Percentiles rank a stretch among this genome's conserved stretches.
Evolutionary conservation across 2,888 invertebrate genomes (phyloP).

Genomic region (Meiosimyza platycephala): DNA sequence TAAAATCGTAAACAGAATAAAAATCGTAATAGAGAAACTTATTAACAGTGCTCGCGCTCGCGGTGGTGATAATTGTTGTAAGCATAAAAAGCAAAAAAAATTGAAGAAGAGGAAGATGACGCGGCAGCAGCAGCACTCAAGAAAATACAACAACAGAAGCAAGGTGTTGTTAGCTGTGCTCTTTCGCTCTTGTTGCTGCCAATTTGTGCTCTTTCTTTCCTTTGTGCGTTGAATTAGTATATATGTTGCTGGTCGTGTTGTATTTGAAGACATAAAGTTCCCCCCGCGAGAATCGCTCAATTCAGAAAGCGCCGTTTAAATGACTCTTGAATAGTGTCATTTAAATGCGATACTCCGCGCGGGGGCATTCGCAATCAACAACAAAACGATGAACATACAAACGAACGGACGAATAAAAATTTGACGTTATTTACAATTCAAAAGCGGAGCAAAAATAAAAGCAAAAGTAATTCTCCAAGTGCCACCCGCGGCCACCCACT

Average conservation of each 20-base stretch:
- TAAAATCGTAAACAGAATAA: conserved; percentile 44
- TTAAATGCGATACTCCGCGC: not conserved
- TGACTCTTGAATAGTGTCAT: conserved; percentile 38
- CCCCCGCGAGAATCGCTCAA: conserved; percentile 24
- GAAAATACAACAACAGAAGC: conserved; percentile 33
- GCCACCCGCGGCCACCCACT: not conserved
- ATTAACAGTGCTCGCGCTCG: conserved; percentile 45
- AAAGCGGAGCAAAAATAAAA: not conserved
- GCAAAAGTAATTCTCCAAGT: not conserved
- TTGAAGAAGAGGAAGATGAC: conserved; percentile 29
- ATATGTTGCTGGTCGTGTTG: conserved; percentile 31
- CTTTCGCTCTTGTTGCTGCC: conserved; percentile 28
- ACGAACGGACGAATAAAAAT: conserved; percentile 3
- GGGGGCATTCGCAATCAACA: not conserved
- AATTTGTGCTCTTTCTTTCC: conserved; percentile 24
- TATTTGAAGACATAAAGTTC: conserved; percentile 21
- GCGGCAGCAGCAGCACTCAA: conserved; percentile 27
- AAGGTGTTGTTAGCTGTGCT: conserved; percentile 25
- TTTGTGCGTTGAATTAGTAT: conserved; percentile 38
- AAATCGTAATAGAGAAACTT: conserved; percentile 43
- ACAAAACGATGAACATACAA: not conserved
- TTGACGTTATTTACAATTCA: conserved; percentile 28
- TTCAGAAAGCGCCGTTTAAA: conserved; percentile 30
- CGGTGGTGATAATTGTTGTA: conserved; percentile 51
- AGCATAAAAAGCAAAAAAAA: conserved; percentile 46